Base-by-base conservation (phyloP, 30 jellyfish, hydroid and myxozoan species). In the Pseudorhiza aurosa region DNA sequence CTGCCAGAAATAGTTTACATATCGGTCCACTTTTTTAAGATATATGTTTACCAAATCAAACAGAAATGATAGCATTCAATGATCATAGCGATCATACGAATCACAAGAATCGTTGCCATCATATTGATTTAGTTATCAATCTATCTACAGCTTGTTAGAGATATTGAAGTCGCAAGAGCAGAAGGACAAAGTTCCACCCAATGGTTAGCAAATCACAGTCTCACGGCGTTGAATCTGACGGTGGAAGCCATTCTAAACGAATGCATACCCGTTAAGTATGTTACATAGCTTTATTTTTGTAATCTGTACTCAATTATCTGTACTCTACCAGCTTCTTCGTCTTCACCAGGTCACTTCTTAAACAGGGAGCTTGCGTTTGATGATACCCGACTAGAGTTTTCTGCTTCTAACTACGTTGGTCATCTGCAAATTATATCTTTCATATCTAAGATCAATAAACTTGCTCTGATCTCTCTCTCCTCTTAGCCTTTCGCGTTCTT, bases 111-210 rank as follows among this genome's bases (percentile, higher is more conserved):
- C n/a, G n/a, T n/a, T n/a, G n/a, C n/a, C n/a, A n/a, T n/a, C n/a
- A n/a, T n/a, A n/a, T n/a, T n/a, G n/a, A n/a, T n/a, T n/a, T n/a
- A n/a, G n/a, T n/a, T n/a, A n/a, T n/a, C n/a, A 24, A 0, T 39
- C 37, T 42, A 0, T n/a, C 8, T 60, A 1, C 11, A 77, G 90
- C 90, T 77, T 32, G 90, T 77, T 26, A 68, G 68, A 33, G 90
- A 77, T 36, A 77, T 77, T 18, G 90, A 77, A 44, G 90, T 77
- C 27, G 90, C 90, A 28, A 68, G 90, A 47, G 90, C 90, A 1
- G 90, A 77, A 46, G 90, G 90, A 27, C 90, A 77, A 51, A 77
- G 72, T 36, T 77, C 90, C 2, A 77, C 17, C 22, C n/a, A 77
- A 62, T 77, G 90, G 90, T 59, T 77, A 12, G 74, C 27, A 15